Percentiles rank a stretch among this genome's conserved stretches.
Conservation (phyloP, 2,797 vertebrate genomes). For the Cygnus olor region DNA sequence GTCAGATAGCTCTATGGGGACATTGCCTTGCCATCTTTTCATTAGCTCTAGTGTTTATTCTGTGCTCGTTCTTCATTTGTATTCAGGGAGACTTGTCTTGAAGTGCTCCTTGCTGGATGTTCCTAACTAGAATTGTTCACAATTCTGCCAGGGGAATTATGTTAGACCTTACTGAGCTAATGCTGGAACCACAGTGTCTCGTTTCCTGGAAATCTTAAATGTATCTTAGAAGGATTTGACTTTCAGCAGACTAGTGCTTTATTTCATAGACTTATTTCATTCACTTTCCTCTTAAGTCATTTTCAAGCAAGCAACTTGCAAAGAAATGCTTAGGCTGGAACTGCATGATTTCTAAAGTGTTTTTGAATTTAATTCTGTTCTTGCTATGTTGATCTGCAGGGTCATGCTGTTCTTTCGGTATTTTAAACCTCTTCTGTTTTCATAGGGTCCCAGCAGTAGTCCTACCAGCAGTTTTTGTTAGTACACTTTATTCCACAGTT, state of each 20-base stretch:
- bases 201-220: not conserved
- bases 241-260: not conserved
- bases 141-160: not conserved
- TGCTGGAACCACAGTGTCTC: not conserved
- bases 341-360: not conserved
- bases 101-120: not conserved
- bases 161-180: not conserved
- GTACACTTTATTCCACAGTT: rapidly evolving
- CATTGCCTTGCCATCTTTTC: not conserved
- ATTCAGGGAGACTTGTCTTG: not conserved
- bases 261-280: not conserved
- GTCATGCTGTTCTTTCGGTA: not conserved
- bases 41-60: not conserved
- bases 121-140: not conserved
- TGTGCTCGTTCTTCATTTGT: not conserved
- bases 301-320: not conserved
- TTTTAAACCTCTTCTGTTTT: not conserved
- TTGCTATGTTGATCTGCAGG: not conserved
- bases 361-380: not conserved
- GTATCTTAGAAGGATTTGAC: not conserved
- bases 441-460: not conserved
- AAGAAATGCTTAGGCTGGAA: not conserved
- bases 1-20: not conserved
- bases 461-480: not conserved
- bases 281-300: not conserved